Evolutionary conservation across 2,113 vertebrate species (phyloP).

Genomic region (Otis tarda): DNA sequence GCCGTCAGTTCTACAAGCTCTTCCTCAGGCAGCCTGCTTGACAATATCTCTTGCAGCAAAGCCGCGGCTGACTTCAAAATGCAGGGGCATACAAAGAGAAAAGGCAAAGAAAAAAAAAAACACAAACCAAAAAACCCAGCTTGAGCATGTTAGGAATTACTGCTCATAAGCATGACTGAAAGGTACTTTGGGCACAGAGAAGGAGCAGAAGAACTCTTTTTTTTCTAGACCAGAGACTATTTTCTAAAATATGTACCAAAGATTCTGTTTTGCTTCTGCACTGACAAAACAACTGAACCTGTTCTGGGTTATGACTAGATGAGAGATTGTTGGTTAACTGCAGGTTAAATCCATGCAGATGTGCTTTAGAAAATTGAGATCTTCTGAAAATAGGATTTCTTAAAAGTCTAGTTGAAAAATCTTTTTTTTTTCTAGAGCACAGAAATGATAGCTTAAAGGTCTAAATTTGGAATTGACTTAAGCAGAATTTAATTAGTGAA

Average conservation of each 20-base stretch:
- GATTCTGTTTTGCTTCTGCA: background rate
- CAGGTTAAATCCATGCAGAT: background rate
- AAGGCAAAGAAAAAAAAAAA: background rate
- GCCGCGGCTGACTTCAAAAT: background rate
- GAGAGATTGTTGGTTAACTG: background rate
- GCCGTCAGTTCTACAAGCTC: background rate
- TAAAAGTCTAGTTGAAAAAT: background rate
- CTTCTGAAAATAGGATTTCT: background rate
- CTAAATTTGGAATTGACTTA: background rate
- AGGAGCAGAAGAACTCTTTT: background rate
- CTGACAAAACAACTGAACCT: background rate
- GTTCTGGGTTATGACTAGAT: background rate
- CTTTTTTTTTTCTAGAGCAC: background rate
- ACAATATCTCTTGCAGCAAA: background rate
- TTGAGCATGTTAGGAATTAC: background rate
- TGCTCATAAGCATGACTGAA: background rate
- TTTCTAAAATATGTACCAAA: background rate
- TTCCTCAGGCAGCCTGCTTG: background rate
- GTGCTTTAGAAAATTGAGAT: background rate
- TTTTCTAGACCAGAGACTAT: background rate
- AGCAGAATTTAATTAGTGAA: background rate
- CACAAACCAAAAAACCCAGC: background rate
- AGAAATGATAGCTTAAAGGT: background rate
- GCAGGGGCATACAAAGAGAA: background rate
- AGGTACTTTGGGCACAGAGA: background rate